phyloP scores from a whole-genome alignment of 2,113 vertebrate species.

The Spermophilus dauricus region DNA sequence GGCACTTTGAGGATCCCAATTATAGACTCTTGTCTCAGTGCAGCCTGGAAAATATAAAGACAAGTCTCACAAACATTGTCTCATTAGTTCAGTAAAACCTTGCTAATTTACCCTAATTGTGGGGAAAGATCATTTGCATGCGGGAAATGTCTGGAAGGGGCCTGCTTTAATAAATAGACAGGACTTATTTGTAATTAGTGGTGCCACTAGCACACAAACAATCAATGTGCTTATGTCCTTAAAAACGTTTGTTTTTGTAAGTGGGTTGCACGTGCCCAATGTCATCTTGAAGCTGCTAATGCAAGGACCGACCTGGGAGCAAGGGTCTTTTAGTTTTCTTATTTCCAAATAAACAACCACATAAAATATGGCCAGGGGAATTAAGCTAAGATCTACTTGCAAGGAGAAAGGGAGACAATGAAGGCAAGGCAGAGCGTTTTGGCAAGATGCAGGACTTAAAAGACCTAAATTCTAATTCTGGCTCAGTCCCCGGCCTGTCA shows the following conservation, averaged over 20 bases:
- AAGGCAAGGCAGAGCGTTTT: background rate
- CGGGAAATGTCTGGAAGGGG: conserved; percentile 73
- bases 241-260: conserved; percentile 77
- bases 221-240: conserved; percentile 72
- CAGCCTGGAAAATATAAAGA: conserved; percentile 72
- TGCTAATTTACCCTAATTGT: conserved; percentile 83
- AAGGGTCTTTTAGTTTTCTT: background rate
- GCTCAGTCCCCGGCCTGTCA: background rate
- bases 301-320: conserved; percentile 30
- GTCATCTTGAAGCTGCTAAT: conserved; percentile 59
- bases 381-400: background rate
- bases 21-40: conserved; percentile 76
- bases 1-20: conserved; percentile 71
- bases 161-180: conserved; percentile 81
- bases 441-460: background rate
- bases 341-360: conserved; percentile 46
- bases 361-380: background rate
- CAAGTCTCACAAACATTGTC: conserved; percentile 79
- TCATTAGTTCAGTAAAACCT: conserved; percentile 84
- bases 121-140: conserved; percentile 75
- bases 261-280: conserved; percentile 35
- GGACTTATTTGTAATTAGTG: conserved; percentile 77
- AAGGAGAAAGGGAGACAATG: background rate
- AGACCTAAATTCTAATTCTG: conserved; percentile 36
- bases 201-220: conserved; percentile 63